phyloP scores from a whole-genome alignment of 37 sponge, comb jelly and placozoan genomes.

The Bolinopsis microptera region DNA sequence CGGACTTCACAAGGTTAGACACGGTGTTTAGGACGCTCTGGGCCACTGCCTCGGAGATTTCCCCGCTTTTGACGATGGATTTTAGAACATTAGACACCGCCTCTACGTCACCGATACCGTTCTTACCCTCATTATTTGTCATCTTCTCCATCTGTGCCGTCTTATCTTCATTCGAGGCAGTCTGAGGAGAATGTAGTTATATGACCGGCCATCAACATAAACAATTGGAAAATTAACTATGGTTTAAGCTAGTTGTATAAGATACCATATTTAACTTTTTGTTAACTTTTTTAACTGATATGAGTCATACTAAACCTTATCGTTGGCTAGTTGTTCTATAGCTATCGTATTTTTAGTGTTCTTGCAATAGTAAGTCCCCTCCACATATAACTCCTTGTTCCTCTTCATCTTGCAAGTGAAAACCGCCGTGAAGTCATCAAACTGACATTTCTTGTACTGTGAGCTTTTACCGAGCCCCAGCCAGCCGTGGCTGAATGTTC shows the following conservation, averaged over 20 bases:
- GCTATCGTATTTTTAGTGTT: neutral
- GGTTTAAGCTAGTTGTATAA: no score
- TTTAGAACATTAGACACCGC: neutral
- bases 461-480: neutral
- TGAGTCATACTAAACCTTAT: no score
- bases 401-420: neutral
- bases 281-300: no score
- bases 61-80: neutral
- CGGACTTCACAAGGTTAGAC: neutral
- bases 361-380: neutral
- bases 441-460: neutral
- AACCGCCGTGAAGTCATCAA: neutral
- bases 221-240: no score
- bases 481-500: neutral
- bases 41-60: neutral
- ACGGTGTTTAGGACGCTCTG: neutral
- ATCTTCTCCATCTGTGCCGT: neutral
- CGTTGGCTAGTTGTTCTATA: neutral
- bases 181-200: no score
- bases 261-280: no score
- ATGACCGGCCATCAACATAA: no score
- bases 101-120: constrained; percentile 30
- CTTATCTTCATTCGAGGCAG: no score
- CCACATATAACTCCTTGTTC: neutral
- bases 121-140: neutral